Base-by-base conservation (phyloP, 1,140 invertebrate species). In the Xylocopa sonorina region DNA sequence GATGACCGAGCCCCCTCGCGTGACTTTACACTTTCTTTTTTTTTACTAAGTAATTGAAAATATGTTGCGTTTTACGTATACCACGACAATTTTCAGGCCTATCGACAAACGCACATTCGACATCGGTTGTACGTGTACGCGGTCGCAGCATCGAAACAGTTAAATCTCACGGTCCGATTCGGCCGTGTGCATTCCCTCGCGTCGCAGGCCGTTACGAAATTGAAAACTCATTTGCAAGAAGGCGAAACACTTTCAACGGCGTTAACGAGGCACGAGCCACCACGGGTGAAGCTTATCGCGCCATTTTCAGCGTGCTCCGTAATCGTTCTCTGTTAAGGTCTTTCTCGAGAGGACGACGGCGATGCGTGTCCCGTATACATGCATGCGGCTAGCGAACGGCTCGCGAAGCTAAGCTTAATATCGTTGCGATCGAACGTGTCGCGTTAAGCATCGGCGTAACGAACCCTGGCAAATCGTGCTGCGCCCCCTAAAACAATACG, bases 181-280 rank as follows among this genome's bases (percentile, higher is more conserved):
- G 21, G 21, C 10, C 21, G 5, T 12, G 46, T 38, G 10, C 64
- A 48, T 80, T 74, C 82, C 66, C 51, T 48, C 62, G 58, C 72
- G 78, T 84, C 51, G 27, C 51, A n/a, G 62, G 9, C 29, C n/a
- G 51, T 85, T 85, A 75, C 79, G 75, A 85, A 85, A 85, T 81
- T 76, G 69, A 75, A 68, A 82, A 82, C 74, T 84, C 79, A 68
- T 81, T 85, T 78, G 75, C 69, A 78, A 46, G 66, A 43, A 67
- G 69, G 16, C 58, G 74, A 68, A 74, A 64, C 69, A 58, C n/a
- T 60, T 53, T 62, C 63, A 53, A 38, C 57, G n/a, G 43, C 38
- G 78, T 85, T 78, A 83, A 84, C 82, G 69, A 84, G 83, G 74
- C 82, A 85, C 82, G 83, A 85, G 68, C 60, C 24, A 34, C 16